Evolutionary conservation across 2,888 invertebrate genomes (phyloP).

Genomic region (Apoda limacodes): DNA sequence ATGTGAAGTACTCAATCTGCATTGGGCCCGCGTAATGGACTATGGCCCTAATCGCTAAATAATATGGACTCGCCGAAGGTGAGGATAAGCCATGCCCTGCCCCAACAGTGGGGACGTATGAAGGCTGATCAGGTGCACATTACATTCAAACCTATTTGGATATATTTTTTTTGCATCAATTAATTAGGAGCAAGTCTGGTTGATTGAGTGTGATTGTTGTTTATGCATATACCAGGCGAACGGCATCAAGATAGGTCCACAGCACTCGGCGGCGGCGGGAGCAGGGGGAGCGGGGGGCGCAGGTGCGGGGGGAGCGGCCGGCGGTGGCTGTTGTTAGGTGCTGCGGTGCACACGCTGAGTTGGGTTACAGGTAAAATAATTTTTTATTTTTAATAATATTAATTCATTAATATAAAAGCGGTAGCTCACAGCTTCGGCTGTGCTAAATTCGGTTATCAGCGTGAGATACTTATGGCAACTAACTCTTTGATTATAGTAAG

Average conservation of each 20-base stretch:
- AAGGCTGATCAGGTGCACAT: no score
- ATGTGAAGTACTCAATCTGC: no score
- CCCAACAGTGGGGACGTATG: no score
- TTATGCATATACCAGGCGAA: constrained; percentile 81
- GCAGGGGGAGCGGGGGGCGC: constrained; percentile 84
- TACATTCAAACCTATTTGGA: no score
- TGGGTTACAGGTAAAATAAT: constrained; percentile 12
- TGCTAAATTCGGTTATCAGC: no score
- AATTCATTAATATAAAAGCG: background rate
- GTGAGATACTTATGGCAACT: no score
- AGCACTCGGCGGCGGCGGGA: constrained; percentile 92
- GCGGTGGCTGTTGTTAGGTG: constrained; percentile 92
- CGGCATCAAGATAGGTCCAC: constrained; percentile 99
- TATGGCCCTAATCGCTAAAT: no score
- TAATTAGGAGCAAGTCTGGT: background rate
- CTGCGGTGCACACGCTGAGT: constrained; percentile 59
- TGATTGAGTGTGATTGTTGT: background rate
- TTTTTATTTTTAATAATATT: constrained; percentile 9
- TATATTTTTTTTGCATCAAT: background rate
- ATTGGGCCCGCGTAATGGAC: no score
- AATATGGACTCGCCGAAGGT: no score
- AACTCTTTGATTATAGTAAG: no score
- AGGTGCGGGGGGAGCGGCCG: constrained; percentile 83
- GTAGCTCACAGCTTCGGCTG: no score
- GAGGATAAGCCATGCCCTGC: no score